Base-by-base conservation (phyloP, 2,797 vertebrate genomes). In the Mormyrus hasselquistii region DNA sequence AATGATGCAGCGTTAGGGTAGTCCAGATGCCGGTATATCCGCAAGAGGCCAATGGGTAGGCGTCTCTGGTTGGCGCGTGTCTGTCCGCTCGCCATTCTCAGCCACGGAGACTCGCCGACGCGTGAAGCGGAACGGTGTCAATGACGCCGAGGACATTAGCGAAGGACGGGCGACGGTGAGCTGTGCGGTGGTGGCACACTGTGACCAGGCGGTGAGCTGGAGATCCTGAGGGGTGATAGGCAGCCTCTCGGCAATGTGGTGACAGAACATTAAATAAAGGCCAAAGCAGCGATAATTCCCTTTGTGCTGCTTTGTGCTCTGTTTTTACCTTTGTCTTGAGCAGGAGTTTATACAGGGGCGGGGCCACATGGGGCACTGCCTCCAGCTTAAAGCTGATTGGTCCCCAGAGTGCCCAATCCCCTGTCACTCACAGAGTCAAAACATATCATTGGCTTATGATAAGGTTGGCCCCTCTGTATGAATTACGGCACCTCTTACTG, bases 1-100 rank as follows among this genome's bases (percentile, higher is more conserved):
- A 94, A 94, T 95, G 94, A 95, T 94, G 93, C 93, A 93, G 90
- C 57, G 49, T 10, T 62, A 91, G 94, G 93, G 16, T 16, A 73
- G 3, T 34, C 91, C 89, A 50, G 82, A 49, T 4, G 44, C 9
- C 6, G 44, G 82, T 29, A 52, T 52, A 84, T 19, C 49, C 3
- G 44, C 8, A 52, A 84, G 47, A 52, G 19, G 44, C 3, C 44
- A 6, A 0, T 84, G 8, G 65, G 65, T 16, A 14, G 65, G 65
- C 29, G 29, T 14, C 29, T 73, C 10, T 22, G 16, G n/a, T 49
- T 84, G 82, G 44, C n/a, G 9, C 22, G 47, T 50, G n/a, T 84
- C 49, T 52, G 49, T 79, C 73, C 73, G 0, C 41, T 44, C 7
- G 16, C 73, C 38, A n/a, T 8, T 44, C 16, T 19, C 6, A n/a